Evolutionary conservation across 1,140 invertebrate species (phyloP), one percentile per base, ranked within the genome.

Genomic region (Monomorium pharaonis): DNA sequence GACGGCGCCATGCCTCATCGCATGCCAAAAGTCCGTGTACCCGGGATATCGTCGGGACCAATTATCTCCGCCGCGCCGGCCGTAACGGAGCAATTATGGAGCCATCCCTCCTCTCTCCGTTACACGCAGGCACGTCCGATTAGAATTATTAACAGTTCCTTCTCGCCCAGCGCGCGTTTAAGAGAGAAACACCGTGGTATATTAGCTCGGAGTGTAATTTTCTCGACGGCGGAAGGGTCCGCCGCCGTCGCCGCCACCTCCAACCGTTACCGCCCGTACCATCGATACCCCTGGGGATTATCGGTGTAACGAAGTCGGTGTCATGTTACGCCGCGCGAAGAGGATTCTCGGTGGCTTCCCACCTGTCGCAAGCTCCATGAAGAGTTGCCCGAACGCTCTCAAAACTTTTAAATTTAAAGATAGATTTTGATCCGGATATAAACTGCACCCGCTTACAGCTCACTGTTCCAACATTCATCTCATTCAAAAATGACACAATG

Each of bases 21-120:
- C 84, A 87, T 80, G 89, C 86, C 83, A 86, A 90, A 90, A 90
- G 86, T 90, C 83, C 86, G 76, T 90, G 86, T 90, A 90, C 77
- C 69, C 89, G 58, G 77, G 51, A 90, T 84, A 88, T 86, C 88
- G 78, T 78, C 65, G 72, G 58, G 54, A 42, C 85, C 88, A 89
- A 89, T 90, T 89, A 90, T 70, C 67, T 42, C 62, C 44, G 60
- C 62, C 69, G 67, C 44, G 51, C n/a, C n/a, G n/a, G n/a, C 67
- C 62, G 78, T 89, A 89, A 86, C 84, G 78, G 84, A 81, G 70
- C 81, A 65, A 90, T 88, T 89, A 89, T 75, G 60, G 42, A 76
- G 51, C 75, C 60, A 63, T 69, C 51, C 67, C n/a, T n/a, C n/a
- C n/a, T n/a, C n/a, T n/a, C n/a, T n/a, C n/a, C 60, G 86, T 91